Evolutionary conservation across 2,113 vertebrate species (phyloP).

Genomic region (Gymnarchus niloticus): DNA sequence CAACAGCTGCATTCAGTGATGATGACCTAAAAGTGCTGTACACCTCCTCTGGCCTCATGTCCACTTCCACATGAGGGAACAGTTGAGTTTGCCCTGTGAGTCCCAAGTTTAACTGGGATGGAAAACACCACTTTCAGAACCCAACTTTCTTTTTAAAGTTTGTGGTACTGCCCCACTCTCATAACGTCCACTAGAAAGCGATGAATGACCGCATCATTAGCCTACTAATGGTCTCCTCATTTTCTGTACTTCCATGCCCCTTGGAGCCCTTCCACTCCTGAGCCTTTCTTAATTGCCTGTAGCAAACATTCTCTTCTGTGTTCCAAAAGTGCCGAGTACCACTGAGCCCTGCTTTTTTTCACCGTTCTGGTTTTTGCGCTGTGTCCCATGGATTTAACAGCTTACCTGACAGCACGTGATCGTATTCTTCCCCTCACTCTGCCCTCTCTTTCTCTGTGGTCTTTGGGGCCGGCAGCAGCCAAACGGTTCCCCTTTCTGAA

Average conservation of each 20-base stretch:
- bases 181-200: background rate
- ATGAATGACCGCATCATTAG: background rate
- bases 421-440: background rate
- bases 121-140: background rate
- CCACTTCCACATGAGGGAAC: background rate
- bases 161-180: background rate
- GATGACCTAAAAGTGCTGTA: background rate
- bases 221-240: background rate
- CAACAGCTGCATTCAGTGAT: background rate
- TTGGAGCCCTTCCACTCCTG: too few relatives aligned
- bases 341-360: background rate
- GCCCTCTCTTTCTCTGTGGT: slow-evolving; percentile 19
- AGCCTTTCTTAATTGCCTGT: background rate
- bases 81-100: background rate
- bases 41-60: too few relatives aligned
- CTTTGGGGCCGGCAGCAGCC: slow-evolving; percentile 55
- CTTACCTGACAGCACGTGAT: background rate
- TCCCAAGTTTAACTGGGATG: background rate
- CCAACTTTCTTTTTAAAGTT: background rate
- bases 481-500: slow-evolving; percentile 82
- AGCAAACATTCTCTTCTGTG: background rate
- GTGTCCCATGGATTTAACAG: background rate
- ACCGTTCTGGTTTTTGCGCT: background rate
- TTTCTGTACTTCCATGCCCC: background rate
- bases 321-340: background rate